A percentile compares a stretch with the other conserved stretches of the same genome.
Conservation (phyloP, 2,797 vertebrate genomes). For the Karalla daura region DNA sequence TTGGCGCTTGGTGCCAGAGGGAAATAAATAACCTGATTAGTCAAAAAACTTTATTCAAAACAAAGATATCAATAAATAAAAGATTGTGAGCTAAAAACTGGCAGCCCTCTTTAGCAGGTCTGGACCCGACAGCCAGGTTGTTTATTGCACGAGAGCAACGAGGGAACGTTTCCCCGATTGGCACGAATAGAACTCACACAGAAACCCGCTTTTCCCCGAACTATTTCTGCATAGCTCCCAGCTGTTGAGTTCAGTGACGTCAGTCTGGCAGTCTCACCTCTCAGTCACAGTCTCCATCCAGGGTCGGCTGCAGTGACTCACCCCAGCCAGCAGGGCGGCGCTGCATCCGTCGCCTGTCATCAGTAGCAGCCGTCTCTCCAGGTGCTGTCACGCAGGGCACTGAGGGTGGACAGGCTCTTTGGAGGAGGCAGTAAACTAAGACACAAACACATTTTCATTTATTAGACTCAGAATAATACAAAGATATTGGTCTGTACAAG, state of each 20-base stretch:
- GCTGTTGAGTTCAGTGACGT: background rate
- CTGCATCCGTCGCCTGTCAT: conserved; percentile 56
- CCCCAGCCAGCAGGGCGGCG: conserved; percentile 90
- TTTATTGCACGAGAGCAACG: conserved; percentile 71
- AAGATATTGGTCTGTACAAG: too few species aligned
- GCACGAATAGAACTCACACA: conserved; percentile 39
- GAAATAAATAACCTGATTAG: conserved; percentile 60
- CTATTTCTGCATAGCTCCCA: conserved; percentile 58
- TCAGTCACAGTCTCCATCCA: conserved; percentile 18
- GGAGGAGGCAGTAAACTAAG: conserved; percentile 92
- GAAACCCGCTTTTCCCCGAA: conserved; percentile 50
- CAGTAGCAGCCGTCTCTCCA: conserved; percentile 96
- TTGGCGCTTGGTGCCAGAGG: conserved; percentile 40
- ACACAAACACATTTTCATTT: too few species aligned
- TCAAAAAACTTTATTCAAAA: conserved; percentile 50
- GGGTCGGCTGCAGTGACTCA: conserved; percentile 37
- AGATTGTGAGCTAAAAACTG: conserved; percentile 39
- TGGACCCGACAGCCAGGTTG: conserved; percentile 32
- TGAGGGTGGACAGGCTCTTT: conserved; percentile 91
- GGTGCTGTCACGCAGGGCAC: conserved; percentile 88
- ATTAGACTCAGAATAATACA: too few species aligned
- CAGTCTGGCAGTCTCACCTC: background rate
- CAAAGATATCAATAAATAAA: conserved; percentile 43
- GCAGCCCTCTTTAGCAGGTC: conserved; percentile 54
- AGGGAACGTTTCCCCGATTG: conserved; percentile 54